Base-by-base conservation (phyloP, 2,113 vertebrate species). In the Cyphomyrus plagiostoma region DNA sequence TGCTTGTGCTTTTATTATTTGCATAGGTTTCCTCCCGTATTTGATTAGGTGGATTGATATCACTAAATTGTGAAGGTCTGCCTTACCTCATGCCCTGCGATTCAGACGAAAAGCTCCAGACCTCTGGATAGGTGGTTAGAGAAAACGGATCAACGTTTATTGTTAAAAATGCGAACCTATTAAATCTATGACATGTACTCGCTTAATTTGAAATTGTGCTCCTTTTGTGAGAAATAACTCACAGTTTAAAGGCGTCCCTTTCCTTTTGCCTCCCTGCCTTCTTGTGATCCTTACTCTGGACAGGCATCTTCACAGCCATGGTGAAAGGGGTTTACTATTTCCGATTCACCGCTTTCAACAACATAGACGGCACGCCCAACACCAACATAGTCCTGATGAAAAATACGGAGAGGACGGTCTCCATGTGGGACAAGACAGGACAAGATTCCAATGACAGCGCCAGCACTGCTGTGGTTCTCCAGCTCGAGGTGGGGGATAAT, bases 261-360 rank as follows among this genome's bases (percentile, higher is more conserved):
- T 17, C 7, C 17, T 66, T 53, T 9, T 19, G 6, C 49, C 15
- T 26, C 17, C 19, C 52, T 10, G 30, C 30, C 30, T 10, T 11
- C 35, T 39, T 23, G 11, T 17, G 4, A 56, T 42, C 23, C 26
- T 48, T 46, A 70, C 3, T 8, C 48, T 15, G 56, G 80, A 35
- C 39, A 91, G 92, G 90, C 0, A 88, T 90, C 30, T 92, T 91
- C 82, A 88, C 88, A 0, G 93, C 91, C 49, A 8, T 35, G 15
- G 90, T 92, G 85, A 91, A 91, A 13, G 90, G 92, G 15, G 89
- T 90, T 56, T 94, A 94, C 91, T 94, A 92, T 90, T 94, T 94
- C 82, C 86, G 91, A 26, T 93, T 93, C 91, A 90, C 93, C 0
- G 92, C 93, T 90, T 90, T 90, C 88, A 92, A 91, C 92, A 94